These are phyloP conservation scores for Siderastrea radians DNA, from an alignment of 92 coral and sea anemone genomes.

Conservation along the genomic window DNA sequence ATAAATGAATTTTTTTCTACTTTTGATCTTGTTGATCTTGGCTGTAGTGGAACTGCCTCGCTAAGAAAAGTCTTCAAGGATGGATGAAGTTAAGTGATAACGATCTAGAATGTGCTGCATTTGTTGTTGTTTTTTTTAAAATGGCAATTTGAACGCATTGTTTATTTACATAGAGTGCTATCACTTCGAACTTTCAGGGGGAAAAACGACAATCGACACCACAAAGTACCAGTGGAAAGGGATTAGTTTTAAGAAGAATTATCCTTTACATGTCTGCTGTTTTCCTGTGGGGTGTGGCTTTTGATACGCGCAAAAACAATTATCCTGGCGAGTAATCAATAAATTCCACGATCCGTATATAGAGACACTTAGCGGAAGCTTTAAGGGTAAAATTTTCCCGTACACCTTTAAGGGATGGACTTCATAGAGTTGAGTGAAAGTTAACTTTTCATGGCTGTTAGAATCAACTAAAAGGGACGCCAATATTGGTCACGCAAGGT, in stretches of 20 bases:
- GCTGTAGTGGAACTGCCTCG: conserved; percentile 5
- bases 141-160: neutral
- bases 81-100: neutral
- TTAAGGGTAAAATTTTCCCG: neutral
- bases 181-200: conserved; percentile 10
- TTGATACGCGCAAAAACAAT: neutral
- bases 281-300: conserved; percentile 9
- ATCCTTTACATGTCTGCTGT: neutral
- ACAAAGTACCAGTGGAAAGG: neutral
- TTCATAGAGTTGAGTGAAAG: neutral
- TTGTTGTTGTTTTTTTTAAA: conserved; percentile 5
- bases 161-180: conserved; percentile 6
- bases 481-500: neutral
- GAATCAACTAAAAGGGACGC: neutral
- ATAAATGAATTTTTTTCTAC: no score
- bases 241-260: conserved; percentile 16
- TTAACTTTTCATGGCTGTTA: neutral
- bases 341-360: neutral
- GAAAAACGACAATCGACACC: conserved; percentile 9
- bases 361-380: neutral
- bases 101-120: neutral
- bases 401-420: neutral
- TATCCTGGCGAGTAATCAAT: neutral
- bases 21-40: no score
- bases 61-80: neutral